Evolutionary conservation across 2,888 invertebrate species (phyloP), one percentile per base, ranked within the genome.

Genomic region (Brachycybe producta): DNA sequence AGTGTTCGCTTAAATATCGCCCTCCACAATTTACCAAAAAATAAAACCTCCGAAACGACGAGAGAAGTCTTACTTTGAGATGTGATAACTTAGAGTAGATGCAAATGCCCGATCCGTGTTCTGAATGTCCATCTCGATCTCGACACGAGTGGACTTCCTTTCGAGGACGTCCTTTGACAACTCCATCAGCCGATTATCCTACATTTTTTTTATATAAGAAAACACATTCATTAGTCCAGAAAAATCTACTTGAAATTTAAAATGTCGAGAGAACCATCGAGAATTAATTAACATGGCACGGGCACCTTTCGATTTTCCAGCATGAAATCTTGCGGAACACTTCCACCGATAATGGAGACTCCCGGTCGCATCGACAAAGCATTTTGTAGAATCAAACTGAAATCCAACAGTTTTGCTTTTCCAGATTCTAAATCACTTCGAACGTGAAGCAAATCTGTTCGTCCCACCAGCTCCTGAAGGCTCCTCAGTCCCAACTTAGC

Each of bases 81-180:
- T 88, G 60, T 87, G 79, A 67, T 95, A 94, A 58, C 91, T 91
- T 26, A 98, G 75, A 0, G 97, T 95, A 1, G 90, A 82, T 1
- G 82, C 86, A 69, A 95, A 98, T 0, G 92, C 84, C 46, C 98
- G 75, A 63, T 88, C 87, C 65, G 87, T 86, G 64, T 98, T 98
- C 52, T 78, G 79, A 59, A 97, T 94, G 49, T 71, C 73, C 77
- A 86, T 78, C 43, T 77, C 73, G 52, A 95, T 76, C 51, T 79
- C 75, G 0, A 85, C 75, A 46, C 74, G 73, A 27, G 76, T 73
- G 55, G 77, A 69, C n/a, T 71, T 69, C 0, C 87, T 87, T 49
- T 80, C 78, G 36, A 94, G 69, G 3, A 94, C 80, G 40, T 77
- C 75, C 52, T 75, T 72, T 15, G 84, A 77, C 57, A 75, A 73